Percentiles rank a stretch among this genome's conserved stretches.
phyloP scores from a whole-genome alignment of 2,888 invertebrate genomes.

The Lithophane leautieri region DNA sequence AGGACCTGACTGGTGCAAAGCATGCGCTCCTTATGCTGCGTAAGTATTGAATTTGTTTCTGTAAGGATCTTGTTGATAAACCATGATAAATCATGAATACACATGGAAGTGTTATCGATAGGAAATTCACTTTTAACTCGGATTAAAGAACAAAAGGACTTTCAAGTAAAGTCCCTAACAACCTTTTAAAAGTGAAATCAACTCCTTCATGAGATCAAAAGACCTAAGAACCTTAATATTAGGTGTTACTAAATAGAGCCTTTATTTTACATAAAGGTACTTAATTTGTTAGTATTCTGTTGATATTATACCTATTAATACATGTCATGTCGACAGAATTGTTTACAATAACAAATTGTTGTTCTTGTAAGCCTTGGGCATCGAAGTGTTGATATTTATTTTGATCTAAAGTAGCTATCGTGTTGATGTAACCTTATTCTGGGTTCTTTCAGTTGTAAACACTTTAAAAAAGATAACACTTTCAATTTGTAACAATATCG shows the following conservation, averaged over 20 bases:
- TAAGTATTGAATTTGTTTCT: conserved; percentile 81
- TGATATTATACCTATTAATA: neutral
- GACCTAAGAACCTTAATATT: neutral
- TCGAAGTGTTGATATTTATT: neutral
- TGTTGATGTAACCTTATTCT: conserved; percentile 21
- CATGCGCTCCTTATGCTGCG: conserved; percentile 92
- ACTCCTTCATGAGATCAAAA: neutral
- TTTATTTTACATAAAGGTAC: no score
- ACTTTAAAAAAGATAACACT: conserved; percentile 21
- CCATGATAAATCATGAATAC: neutral
- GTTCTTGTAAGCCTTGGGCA: neutral
- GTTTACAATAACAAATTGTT: neutral
- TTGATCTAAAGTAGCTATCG: conserved; percentile 11
- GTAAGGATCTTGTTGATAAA: neutral
- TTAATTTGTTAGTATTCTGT: no score
- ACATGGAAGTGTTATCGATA: neutral
- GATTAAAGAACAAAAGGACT: neutral
- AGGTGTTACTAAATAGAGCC: neutral
- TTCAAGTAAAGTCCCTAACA: neutral
- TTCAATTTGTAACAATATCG: conserved; percentile 22
- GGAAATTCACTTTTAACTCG: neutral
- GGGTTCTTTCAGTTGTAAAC: conserved; percentile 24
- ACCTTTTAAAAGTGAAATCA: neutral
- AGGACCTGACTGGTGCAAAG: conserved; percentile 93
- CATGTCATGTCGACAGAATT: neutral